Conservation (phyloP, 2,888 invertebrate species). For the Pantelozetes paolii region DNA sequence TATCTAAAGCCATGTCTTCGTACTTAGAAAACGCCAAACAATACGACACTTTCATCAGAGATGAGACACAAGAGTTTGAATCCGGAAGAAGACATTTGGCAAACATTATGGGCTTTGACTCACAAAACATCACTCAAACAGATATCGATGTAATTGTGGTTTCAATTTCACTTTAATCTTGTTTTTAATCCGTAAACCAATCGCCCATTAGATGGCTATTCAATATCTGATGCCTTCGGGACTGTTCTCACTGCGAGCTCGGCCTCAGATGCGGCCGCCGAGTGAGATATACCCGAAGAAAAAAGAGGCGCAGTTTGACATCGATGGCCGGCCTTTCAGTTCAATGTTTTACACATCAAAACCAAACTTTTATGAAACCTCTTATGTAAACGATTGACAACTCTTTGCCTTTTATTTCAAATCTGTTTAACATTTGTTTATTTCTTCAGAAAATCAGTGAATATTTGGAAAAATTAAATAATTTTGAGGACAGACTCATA, state of each 20-base stretch:
- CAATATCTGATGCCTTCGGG: constrained; percentile 94
- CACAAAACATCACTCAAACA: constrained; percentile 77
- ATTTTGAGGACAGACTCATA: constrained; percentile 67
- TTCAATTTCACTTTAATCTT: background rate
- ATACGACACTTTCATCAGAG: constrained; percentile 77
- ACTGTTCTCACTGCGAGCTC: constrained; percentile 73
- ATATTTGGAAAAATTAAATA: constrained; percentile 53
- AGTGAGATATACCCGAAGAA: constrained; percentile 74
- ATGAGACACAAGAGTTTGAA: constrained; percentile 72
- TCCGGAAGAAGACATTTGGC: constrained; percentile 93
- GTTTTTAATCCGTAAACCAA: background rate
- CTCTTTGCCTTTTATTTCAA: constrained; percentile 55
- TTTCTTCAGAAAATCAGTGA: constrained; percentile 58
- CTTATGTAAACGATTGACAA: constrained; percentile 55
- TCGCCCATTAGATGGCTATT: constrained; percentile 67
- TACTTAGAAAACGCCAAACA: constrained; percentile 76
- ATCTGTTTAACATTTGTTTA: constrained; percentile 23
- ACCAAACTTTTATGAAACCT: constrained; percentile 73
- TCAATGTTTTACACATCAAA: constrained; percentile 84
- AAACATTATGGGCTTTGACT: constrained; percentile 96
- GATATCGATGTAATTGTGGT: constrained; percentile 68
- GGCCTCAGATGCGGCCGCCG: constrained; percentile 81
- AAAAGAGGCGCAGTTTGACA: constrained; percentile 83
- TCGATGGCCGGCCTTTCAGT: constrained; percentile 82
- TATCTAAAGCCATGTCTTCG: constrained; percentile 82